Conservation (phyloP, 2,113 vertebrate species). For the Halichoeres trimaculatus region DNA sequence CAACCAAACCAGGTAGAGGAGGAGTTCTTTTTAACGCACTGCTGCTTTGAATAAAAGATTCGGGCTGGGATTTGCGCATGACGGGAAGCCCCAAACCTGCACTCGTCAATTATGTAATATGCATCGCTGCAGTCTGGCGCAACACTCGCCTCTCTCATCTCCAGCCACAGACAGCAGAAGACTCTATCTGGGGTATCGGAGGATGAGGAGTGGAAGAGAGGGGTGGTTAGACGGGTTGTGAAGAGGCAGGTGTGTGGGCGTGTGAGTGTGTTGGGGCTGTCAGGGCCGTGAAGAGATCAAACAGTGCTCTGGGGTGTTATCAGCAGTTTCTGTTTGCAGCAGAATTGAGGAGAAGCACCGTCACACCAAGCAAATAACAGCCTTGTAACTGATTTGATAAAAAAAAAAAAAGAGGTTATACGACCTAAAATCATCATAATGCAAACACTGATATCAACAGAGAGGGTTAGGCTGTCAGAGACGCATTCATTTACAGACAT, state of each 20-base stretch:
- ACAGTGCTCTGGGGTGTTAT: constrained; percentile 43
- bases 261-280: constrained; percentile 23
- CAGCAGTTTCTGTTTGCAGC: constrained; percentile 13
- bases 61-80: constrained; percentile 43
- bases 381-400: not conserved
- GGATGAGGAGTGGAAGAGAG: constrained; percentile 43
- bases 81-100: constrained; percentile 39
- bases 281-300: constrained; percentile 45
- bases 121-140: constrained; percentile 19
- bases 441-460: constrained; percentile 19
- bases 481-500: not conserved
- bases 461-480: constrained; percentile 25
- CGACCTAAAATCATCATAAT: constrained; percentile 6
- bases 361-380: constrained; percentile 12
- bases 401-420: not conserved
- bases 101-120: constrained; percentile 68
- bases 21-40: constrained; percentile 33
- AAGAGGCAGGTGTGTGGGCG: constrained; percentile 9
- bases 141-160: constrained; percentile 21
- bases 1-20: constrained; percentile 32
- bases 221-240: constrained; percentile 1
- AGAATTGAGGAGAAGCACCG: not conserved
- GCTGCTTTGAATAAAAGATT: constrained; percentile 68
- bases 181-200: constrained; percentile 51
- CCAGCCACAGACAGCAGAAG: constrained; percentile 31